Conservation (phyloP, 2,888 invertebrate species). For the Drosophila heteroneura region DNA sequence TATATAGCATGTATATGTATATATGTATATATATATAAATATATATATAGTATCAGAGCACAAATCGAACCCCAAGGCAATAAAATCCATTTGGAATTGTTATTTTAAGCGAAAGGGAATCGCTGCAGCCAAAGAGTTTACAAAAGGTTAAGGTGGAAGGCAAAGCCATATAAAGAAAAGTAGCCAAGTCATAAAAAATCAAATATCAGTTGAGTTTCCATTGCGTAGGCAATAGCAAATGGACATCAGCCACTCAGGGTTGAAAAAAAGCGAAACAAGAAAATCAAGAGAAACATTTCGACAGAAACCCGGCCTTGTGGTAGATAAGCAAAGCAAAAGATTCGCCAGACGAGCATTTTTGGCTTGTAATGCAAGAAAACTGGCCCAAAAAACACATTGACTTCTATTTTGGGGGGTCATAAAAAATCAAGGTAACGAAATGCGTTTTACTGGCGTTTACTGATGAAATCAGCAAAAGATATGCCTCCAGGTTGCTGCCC, state of each 20-base stretch:
- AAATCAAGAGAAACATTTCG: conserved; percentile 61
- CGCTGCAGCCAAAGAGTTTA: conserved; percentile 28
- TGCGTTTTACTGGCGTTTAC: conserved; percentile 69
- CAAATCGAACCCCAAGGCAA: conserved; percentile 76
- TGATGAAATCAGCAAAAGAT: conserved; percentile 77
- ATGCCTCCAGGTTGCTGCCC: conserved; percentile 28
- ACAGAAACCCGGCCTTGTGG: conserved; percentile 23
- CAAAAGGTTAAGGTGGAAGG: conserved; percentile 30
- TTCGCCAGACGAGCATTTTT: conserved; percentile 29
- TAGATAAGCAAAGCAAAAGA: conserved; percentile 48
- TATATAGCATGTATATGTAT: conserved; percentile 21
- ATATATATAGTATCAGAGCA: conserved; percentile 15
- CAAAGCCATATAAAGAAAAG: conserved; percentile 48
- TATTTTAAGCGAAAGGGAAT: conserved; percentile 75
- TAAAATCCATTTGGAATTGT: conserved; percentile 82
- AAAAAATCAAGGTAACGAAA: conserved; percentile 75
- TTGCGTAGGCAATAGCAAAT: conserved; percentile 50
- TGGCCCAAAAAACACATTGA: conserved; percentile 21
- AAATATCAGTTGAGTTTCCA: conserved; percentile 70
- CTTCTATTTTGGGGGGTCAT: conserved; percentile 22
- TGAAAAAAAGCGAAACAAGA: conserved; percentile 26
- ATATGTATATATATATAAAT: neutral
- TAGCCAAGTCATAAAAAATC: conserved; percentile 76
- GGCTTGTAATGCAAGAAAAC: conserved; percentile 43
- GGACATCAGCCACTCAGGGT: conserved; percentile 45